phyloP scores from a whole-genome alignment of 2,797 vertebrate genomes.

The Channallabes apus region DNA sequence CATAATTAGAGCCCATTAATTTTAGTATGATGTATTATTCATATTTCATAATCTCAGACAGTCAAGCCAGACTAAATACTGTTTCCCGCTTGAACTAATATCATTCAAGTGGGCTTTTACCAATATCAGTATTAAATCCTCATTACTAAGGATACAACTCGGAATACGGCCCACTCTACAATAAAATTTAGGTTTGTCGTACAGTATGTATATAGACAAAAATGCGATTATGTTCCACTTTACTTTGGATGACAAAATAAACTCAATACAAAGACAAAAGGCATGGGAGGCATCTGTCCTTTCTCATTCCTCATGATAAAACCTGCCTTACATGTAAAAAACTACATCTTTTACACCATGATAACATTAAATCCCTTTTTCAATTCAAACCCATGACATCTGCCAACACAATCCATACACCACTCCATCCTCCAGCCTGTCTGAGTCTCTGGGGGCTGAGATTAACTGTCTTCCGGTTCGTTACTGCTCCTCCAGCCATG shows the following conservation, averaged over 20 bases:
- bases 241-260: constrained; percentile 26
- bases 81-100: background rate
- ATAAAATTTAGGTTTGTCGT: constrained; percentile 7
- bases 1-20: background rate
- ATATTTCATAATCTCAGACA: background rate
- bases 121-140: background rate
- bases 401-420: constrained; percentile 10
- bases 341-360: constrained; percentile 14
- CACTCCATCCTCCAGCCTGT: constrained; percentile 17
- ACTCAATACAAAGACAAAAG: constrained; percentile 29
- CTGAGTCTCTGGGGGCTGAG: constrained; percentile 45
- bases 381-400: background rate
- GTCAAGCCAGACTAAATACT: background rate
- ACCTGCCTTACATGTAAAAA: constrained; percentile 33
- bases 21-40: background rate
- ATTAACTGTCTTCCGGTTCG: background rate
- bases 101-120: too few relatives aligned
- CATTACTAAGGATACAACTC: background rate
- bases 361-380: constrained; percentile 17
- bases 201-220: constrained; percentile 3
- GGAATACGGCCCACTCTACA: constrained; percentile 6
- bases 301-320: background rate
- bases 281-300: background rate
- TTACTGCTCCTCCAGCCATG: constrained; percentile 98
- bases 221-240: constrained; percentile 28